Evolutionary conservation across 2,113 vertebrate genomes (phyloP).

Genomic region (Eolophus roseicapilla): DNA sequence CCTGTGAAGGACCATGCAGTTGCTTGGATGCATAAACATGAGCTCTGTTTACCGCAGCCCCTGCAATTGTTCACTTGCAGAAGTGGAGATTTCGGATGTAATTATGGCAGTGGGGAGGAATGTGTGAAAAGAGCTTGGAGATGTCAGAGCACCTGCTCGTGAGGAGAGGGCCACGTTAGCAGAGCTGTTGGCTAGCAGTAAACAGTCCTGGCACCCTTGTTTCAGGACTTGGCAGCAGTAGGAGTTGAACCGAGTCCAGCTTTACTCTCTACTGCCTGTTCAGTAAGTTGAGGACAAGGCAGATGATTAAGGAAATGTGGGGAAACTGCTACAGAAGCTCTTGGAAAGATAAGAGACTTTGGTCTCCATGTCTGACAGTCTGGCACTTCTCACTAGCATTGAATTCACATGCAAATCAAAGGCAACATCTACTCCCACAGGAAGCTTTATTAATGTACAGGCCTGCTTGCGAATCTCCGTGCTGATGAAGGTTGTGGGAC

Average conservation of each 20-base stretch:
- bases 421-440: conserved; percentile 65
- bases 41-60: not conserved
- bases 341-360: conserved; percentile 70
- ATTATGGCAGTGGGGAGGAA: not conserved
- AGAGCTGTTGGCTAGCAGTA: conserved; percentile 61
- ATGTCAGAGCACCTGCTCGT: conserved; percentile 45
- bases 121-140: conserved; percentile 51
- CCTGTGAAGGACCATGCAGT: fast-evolving
- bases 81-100: not conserved
- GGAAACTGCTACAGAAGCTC: conserved; percentile 69
- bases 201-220: conserved; percentile 66
- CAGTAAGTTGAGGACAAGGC: conserved; percentile 70
- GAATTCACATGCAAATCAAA: conserved; percentile 71
- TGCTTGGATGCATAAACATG: not conserved
- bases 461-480: conserved; percentile 40
- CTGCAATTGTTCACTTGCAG: not conserved
- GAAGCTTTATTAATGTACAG: conserved; percentile 65
- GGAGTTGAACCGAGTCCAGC: conserved; percentile 49
- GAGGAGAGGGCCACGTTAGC: conserved; percentile 39
- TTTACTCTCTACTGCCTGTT: conserved; percentile 63
- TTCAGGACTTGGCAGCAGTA: conserved; percentile 65
- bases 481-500: conserved; percentile 50
- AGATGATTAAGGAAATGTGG: conserved; percentile 70
- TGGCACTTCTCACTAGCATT: conserved; percentile 67
- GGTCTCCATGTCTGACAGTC: conserved; percentile 69